Base-by-base conservation (phyloP, 2,113 vertebrate genomes). In the Tenebrosternarchus preto region DNA sequence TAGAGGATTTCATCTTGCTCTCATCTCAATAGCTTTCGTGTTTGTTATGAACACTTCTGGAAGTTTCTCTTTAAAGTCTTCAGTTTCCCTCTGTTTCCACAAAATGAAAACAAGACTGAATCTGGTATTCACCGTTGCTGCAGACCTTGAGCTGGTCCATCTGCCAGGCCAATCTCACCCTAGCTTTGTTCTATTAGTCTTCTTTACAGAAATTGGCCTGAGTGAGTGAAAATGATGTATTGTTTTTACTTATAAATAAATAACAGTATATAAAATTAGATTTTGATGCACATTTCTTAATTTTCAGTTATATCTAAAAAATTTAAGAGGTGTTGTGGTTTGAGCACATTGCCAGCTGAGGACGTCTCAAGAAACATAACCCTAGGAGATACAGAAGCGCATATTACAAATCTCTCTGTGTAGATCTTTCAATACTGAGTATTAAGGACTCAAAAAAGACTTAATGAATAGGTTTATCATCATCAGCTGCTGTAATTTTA, bases 321-420 rank as follows among this genome's bases (percentile, higher is more conserved):
- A 72, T 53, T n/a, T n/a, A n/a, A n/a, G n/a, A n/a, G n/a, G n/a
- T n/a, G n/a, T n/a, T n/a, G 72, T 79, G 67, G 4, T 57, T 46
- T 72, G 81, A 82, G 24, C 73, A 64, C 56, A 75, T 56, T 64
- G 79, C 76, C 83, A 84, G 63, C 76, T 63, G 73, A 77, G 56
- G n/a, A 12, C 12, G 12, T 50, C 43, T 50, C 1, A 25, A 43
- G 55, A 50, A 50, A 43, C 39, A 43, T 9, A 43, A 9, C 39
- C 39, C 39, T 43, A 43, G 39, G 39, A 43, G 39, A 43, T 8
- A 43, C 1, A 43, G 39, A 43, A 43, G 5, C 11, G 39, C 11
- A 43, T 43, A 43, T 43, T 43, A 43, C 39, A 43, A 43, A 43
- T 43, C 39, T 43, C 39, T 43, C 39, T 5, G n/a, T n/a, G n/a